phyloP scores from a whole-genome alignment of 2,888 invertebrate genomes.

The Morpho helenor region DNA sequence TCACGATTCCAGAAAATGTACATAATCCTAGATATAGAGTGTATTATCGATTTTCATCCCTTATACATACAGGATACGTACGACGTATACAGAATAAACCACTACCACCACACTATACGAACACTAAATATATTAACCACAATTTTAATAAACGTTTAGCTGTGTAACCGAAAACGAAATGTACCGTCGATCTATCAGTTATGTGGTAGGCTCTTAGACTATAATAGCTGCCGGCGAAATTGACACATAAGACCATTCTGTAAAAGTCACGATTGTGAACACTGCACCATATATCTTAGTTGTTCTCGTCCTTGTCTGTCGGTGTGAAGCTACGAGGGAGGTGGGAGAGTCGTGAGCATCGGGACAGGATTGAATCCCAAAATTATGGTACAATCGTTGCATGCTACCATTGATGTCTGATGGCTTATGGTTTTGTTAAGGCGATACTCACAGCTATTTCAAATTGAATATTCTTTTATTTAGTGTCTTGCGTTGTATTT shows the following conservation, averaged over 20 bases:
- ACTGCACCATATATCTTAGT: slow-evolving; percentile 21
- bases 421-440: slow-evolving; percentile 4
- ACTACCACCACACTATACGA: too few species aligned
- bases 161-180: too few species aligned
- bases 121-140: too few species aligned
- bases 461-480: too few species aligned
- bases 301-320: slow-evolving; percentile 17
- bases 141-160: too few species aligned
- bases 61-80: too few species aligned
- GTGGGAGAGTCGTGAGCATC: slow-evolving; percentile 7
- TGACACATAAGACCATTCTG: slow-evolving; percentile 43
- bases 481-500: too few species aligned
- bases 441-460: slow-evolving; percentile 8
- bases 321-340: slow-evolving; percentile 9
- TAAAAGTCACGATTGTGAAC: slow-evolving; percentile 37
- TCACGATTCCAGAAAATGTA: too few species aligned
- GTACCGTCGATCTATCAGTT: too few species aligned
- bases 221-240: slow-evolving; percentile 40
- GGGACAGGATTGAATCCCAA: slow-evolving; percentile 63
- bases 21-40: too few species aligned
- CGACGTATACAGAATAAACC: too few species aligned
- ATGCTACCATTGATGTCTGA: slow-evolving; percentile 55
- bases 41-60: too few species aligned
- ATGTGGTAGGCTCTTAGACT: not conserved
- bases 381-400: slow-evolving; percentile 62